A percentile compares a stretch with the other conserved stretches of the same genome.
Conservation (phyloP, 1,140 invertebrate genomes). For the Daktulosphaira vitifoliae region DNA sequence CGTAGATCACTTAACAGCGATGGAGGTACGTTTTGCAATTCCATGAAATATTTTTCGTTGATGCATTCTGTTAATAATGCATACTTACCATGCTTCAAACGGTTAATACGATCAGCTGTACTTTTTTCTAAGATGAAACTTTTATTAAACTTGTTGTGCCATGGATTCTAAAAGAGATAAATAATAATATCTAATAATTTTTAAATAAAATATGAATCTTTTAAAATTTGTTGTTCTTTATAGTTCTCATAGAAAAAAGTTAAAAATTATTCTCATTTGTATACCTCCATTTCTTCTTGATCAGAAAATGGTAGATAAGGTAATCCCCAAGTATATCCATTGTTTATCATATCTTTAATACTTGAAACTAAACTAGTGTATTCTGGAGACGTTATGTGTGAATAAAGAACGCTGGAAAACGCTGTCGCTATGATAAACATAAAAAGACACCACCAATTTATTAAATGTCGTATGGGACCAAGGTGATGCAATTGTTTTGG, state of each 20-base stretch:
- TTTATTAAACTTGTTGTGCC: conserved; percentile 20
- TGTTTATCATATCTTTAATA: conserved; percentile 4
- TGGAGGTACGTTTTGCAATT: conserved; percentile 11
- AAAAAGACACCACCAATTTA: conserved; percentile 34
- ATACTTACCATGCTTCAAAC: conserved; percentile 12
- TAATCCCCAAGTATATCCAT: conserved; percentile 12
- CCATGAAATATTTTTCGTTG: conserved; percentile 30
- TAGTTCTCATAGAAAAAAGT: no score
- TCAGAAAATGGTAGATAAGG: conserved; percentile 21
- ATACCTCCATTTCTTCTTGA: conserved; percentile 30
- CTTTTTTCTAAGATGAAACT: conserved; percentile 3
- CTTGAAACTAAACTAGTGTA: conserved; percentile 1
- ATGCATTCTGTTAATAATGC: conserved; percentile 23
- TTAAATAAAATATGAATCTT: no score
- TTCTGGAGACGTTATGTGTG: conserved; percentile 15
- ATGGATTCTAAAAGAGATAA: conserved; percentile 1
- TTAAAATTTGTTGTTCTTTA: no score
- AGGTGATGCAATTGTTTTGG: neutral
- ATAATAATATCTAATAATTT: no score
- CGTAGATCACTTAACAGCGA: conserved; percentile 20
- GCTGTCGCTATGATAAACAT: conserved; percentile 21
- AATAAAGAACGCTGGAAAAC: conserved; percentile 28
- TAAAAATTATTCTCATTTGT: no score
- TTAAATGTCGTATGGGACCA: conserved; percentile 20
- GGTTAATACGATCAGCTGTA: neutral